A percentile compares a stretch with the other conserved stretches of the same genome.
Evolutionary conservation across 2,888 invertebrate species (phyloP).

Genomic region (Napeogenes sylphis): DNA sequence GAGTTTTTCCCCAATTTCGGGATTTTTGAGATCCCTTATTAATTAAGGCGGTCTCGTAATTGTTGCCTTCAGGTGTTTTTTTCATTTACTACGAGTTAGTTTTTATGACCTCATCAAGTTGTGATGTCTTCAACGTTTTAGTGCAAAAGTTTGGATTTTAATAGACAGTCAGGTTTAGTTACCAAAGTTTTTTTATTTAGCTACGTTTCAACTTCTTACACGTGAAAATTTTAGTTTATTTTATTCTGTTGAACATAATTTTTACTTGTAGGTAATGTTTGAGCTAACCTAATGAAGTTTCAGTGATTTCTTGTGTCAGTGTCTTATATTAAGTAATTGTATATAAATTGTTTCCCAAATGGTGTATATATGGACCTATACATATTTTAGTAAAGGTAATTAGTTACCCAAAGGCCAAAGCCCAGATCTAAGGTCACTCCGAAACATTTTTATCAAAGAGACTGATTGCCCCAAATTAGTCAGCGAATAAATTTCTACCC

Average conservation of each 20-base stretch:
- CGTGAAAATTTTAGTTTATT: background rate
- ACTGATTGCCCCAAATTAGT: constrained; percentile 60
- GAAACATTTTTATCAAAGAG: constrained; percentile 48
- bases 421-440: constrained; percentile 8
- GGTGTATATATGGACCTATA: background rate
- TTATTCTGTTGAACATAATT: background rate
- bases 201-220: background rate
- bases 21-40: constrained; percentile 47
- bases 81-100: constrained; percentile 22
- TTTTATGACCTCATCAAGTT: constrained; percentile 5
- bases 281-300: too few species aligned
- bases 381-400: background rate
- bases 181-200: background rate
- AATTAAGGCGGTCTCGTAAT: constrained; percentile 62
- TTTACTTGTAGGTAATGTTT: too few species aligned
- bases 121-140: background rate
- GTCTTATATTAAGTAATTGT: too few species aligned
- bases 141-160: too few species aligned
- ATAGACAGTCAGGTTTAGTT: background rate
- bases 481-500: constrained; percentile 50
- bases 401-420: background rate
- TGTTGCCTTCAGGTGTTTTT: constrained; percentile 42
- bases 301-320: too few species aligned
- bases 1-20: constrained; percentile 28
- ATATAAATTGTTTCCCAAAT: too few species aligned